phyloP scores from a whole-genome alignment of 2,113 vertebrate species.

The Heliornis fulica region DNA sequence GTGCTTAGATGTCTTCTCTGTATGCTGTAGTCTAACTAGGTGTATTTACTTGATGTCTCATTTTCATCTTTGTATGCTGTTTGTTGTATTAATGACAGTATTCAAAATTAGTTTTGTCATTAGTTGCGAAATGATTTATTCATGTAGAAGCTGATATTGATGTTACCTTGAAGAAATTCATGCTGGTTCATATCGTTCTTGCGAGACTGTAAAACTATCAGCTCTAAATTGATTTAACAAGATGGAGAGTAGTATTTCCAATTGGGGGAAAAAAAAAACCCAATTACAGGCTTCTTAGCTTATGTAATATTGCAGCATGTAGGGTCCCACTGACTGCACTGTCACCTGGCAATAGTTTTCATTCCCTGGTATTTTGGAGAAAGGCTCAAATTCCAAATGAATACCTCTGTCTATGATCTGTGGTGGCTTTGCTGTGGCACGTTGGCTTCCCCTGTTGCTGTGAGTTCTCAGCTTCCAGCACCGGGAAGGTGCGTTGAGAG shows the following conservation, averaged over 20 bases:
- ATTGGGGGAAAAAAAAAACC: too few species aligned
- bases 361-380: background rate
- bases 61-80: background rate
- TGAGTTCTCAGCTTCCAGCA: background rate
- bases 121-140: background rate
- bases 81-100: background rate
- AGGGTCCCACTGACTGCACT: background rate
- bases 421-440: background rate
- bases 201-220: background rate
- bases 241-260: background rate
- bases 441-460: rapidly evolving
- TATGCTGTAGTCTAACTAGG: background rate
- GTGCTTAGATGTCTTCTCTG: background rate
- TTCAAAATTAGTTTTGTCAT: background rate
- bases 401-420: background rate
- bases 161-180: background rate
- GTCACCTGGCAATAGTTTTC: background rate
- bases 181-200: background rate
- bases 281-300: background rate
- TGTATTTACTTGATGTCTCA: background rate
- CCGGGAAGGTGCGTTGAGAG: rapidly evolving
- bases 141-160: background rate
- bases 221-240: background rate
- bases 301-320: background rate
- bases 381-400: background rate